Evolutionary conservation across 2,888 invertebrate genomes (phyloP), one percentile per base, ranked within the genome.

Genomic region (Uloborus plumipes): DNA sequence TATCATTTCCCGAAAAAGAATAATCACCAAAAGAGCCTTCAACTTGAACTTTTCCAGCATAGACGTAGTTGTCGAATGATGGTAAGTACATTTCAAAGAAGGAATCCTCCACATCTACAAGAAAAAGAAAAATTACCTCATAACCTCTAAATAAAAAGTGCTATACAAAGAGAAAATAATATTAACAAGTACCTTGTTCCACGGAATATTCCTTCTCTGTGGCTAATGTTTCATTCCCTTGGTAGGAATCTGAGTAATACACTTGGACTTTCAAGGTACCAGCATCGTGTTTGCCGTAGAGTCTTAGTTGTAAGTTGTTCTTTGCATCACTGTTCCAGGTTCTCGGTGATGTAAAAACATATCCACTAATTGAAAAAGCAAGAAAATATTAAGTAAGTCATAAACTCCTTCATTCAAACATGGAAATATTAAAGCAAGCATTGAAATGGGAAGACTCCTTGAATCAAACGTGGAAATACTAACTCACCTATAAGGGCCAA

Each of bases 321-420:
- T 20, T 22, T 1, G 53, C 50, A 20, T 67, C 78, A 15, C 59
- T 15, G 47, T 79, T 79, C 11, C 72, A n/a, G 15, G 78, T 66
- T 58, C 72, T 72, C 16, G 78, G 72, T 15, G 47, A 18, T 9
- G 72, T 72, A 55, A 79, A 79, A 16, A 79, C 72, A 39, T 79
- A 79, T 14, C 78, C 78, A 61, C 78, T 79, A 49, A 14, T 39
- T 9, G 9, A 39, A 15, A 1, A 31, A 15, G 15, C 16, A 62
- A 2, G 14, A 61, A 61, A 13, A 22, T n/a, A 14, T 22, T 61
- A 26, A 16, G 2, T 22, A 1, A 14, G 1, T 26, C 14, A 14
- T 13, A 26, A 61, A 14, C 13, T 58, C 26, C 26, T 26, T 2
- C 2, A 26, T 3, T 26, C 26, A 3, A 26, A 26, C 26, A 2